phyloP scores from a whole-genome alignment of 2,113 vertebrate species.

The Capra hircus region DNA sequence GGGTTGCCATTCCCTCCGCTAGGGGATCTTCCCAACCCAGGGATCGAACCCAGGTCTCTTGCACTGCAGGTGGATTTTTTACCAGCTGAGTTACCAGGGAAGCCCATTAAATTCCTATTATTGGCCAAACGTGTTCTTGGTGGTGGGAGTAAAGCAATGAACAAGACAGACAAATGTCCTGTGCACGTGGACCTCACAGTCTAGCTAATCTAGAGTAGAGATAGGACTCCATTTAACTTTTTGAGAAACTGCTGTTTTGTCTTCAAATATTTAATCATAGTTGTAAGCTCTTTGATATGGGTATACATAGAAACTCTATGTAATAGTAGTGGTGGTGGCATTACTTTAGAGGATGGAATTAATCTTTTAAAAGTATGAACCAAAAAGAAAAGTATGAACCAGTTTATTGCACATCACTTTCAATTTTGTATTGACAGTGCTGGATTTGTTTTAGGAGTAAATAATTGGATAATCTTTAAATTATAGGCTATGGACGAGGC shows the following conservation, averaged over 20 bases:
- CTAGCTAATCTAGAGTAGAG: background rate
- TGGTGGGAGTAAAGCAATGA: background rate
- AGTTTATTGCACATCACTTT: background rate
- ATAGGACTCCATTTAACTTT: background rate
- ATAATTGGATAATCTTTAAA: background rate
- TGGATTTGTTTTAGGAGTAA: conserved; percentile 20
- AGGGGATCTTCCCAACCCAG: background rate
- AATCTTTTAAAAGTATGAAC: conserved; percentile 10
- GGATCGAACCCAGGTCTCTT: background rate
- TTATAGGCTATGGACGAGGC: background rate
- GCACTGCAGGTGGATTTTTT: background rate
- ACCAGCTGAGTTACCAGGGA: background rate
- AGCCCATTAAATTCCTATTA: background rate
- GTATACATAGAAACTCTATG: background rate
- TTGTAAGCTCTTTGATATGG: background rate
- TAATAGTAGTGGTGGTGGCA: background rate
- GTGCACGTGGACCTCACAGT: background rate
- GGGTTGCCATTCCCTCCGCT: background rate
- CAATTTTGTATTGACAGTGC: background rate
- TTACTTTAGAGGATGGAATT: background rate
- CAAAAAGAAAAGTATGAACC: background rate
- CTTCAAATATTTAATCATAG: conserved; percentile 13
- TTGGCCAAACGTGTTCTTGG: background rate
- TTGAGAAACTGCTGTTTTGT: conserved; percentile 1
- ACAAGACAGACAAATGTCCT: background rate